A percentile compares a stretch with the other conserved stretches of the same genome.
phyloP scores from a whole-genome alignment of 1,140 invertebrate species.

The Ladona fulva region DNA sequence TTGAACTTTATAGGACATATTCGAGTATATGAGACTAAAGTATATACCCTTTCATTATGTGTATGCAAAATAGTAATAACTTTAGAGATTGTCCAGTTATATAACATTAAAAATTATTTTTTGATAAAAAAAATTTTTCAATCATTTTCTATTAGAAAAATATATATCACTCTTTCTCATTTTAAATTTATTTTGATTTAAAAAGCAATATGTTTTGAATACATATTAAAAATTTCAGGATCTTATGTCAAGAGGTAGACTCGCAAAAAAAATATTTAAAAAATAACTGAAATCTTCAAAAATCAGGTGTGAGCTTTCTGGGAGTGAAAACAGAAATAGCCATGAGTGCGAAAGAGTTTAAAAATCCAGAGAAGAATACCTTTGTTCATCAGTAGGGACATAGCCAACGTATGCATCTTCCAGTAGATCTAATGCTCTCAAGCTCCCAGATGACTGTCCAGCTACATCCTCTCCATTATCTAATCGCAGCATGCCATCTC shows the following conservation, averaged over 20 bases:
- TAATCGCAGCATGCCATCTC: slow-evolving; percentile 74
- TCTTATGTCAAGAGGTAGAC: too few species aligned
- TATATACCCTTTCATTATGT: not conserved
- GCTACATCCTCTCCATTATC: slow-evolving; percentile 70
- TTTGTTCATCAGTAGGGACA: slow-evolving; percentile 52
- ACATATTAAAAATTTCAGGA: not conserved
- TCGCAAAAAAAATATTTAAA: too few species aligned
- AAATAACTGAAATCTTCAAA: too few species aligned
- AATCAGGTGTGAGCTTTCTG: too few species aligned
- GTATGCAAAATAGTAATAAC: not conserved
- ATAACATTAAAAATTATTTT: not conserved
- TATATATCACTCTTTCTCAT: not conserved
- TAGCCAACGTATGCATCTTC: slow-evolving; percentile 76
- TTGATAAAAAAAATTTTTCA: not conserved
- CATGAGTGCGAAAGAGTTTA: too few species aligned
- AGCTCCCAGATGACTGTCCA: slow-evolving; percentile 66
- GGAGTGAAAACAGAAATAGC: too few species aligned
- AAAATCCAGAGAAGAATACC: too few species aligned
- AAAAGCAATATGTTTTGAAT: not conserved
- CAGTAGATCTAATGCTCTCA: slow-evolving; percentile 72
- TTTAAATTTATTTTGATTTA: not conserved
- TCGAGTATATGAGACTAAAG: not conserved
- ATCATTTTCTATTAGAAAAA: not conserved
- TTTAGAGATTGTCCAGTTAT: not conserved
- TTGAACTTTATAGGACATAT: not conserved